Percentiles rank a stretch among this genome's conserved stretches.
These are phyloP conservation scores for Lacerta bilineata DNA, from an alignment of 2,797 vertebrate species.

Conservation along the genomic window DNA sequence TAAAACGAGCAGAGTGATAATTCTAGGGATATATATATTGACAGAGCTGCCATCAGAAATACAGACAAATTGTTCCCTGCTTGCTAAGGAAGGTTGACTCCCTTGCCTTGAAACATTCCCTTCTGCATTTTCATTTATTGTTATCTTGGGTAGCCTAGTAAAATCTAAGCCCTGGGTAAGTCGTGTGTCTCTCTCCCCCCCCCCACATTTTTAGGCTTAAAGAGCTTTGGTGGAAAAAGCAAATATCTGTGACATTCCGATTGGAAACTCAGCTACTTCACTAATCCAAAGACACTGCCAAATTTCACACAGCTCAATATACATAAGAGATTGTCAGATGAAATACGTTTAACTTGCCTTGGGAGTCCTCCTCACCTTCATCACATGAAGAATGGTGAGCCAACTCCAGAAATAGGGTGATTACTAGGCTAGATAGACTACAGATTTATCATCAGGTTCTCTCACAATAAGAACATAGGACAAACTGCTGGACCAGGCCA, in stretches of 20 bases:
- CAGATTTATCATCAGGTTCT: background rate
- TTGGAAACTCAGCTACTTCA: background rate
- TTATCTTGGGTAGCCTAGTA: background rate
- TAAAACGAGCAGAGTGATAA: slow-evolving; percentile 17
- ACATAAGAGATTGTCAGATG: background rate
- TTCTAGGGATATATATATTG: slow-evolving; percentile 7
- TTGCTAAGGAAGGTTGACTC: background rate
- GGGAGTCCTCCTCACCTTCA: background rate
- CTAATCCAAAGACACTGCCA: background rate
- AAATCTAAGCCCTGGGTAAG: background rate
- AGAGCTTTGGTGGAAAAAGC: background rate
- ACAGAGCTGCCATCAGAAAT: slow-evolving; percentile 30
- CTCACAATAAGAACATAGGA: too few relatives aligned
- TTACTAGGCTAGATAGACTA: background rate
- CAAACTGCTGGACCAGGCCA: too few relatives aligned
- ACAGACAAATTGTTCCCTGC: slow-evolving; percentile 10
- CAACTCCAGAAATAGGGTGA: too few relatives aligned
- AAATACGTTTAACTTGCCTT: background rate
- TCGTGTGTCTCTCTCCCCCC: background rate
- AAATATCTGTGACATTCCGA: background rate
- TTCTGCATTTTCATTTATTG: background rate
- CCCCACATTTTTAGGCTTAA: background rate
- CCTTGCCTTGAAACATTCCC: background rate
- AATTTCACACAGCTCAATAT: background rate
- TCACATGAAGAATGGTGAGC: too few relatives aligned